Percentiles rank a stretch among this genome's conserved stretches.
phyloP scores from a whole-genome alignment of 2,888 invertebrate species.

The Netelia fuscicornis region DNA sequence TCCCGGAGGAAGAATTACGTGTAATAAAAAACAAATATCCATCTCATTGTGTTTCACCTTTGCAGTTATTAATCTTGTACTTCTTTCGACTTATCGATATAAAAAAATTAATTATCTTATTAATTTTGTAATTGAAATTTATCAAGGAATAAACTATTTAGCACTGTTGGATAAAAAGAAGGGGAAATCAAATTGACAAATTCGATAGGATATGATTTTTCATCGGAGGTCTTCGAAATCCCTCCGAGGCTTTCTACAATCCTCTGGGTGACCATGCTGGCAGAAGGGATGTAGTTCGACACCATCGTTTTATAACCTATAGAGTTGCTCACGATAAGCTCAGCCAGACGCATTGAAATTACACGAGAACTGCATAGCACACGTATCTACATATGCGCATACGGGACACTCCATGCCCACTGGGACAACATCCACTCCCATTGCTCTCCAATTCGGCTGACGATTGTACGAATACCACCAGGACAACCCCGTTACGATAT shows the following conservation, averaged over 20 bases:
- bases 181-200: background rate
- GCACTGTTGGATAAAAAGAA: no score
- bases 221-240: conserved; percentile 10
- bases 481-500: no score
- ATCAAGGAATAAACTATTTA: no score
- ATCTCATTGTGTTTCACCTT: no score
- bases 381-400: background rate
- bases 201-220: background rate
- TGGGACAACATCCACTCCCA: no score
- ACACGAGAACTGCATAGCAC: conserved; percentile 15
- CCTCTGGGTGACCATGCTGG: conserved; percentile 31
- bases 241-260: conserved; percentile 2
- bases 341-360: conserved; percentile 47
- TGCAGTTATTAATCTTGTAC: no score
- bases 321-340: conserved; percentile 43
- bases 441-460: no score
- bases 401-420: no score
- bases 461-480: no score
- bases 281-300: conserved; percentile 44
- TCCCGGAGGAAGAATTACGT: background rate
- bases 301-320: conserved; percentile 59
- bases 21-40: background rate
- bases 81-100: no score
- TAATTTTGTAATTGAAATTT: no score
- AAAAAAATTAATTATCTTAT: no score